These are phyloP conservation scores for Dermatophagoides farinae DNA, from an alignment of 1,140 invertebrate genomes.

Conservation along the genomic window DNA sequence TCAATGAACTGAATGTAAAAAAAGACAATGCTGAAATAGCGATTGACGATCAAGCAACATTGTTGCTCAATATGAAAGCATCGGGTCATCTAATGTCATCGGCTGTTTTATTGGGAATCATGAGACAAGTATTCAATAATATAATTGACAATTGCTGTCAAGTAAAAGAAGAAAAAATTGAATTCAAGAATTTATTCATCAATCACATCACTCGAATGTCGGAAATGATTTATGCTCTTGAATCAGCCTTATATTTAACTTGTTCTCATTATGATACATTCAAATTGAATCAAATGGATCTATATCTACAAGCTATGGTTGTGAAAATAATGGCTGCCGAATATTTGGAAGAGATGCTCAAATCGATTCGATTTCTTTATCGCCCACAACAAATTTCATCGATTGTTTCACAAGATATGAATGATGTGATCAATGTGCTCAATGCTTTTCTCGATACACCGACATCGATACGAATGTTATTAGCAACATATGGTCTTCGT, in stretches of 20 bases:
- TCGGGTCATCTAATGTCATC: conserved; percentile 6
- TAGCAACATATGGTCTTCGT: conserved; percentile 1
- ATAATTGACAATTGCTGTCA: conserved; percentile 2
- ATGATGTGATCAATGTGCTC: conserved; percentile 13
- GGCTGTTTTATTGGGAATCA: conserved; percentile 8
- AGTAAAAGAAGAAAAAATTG: background rate
- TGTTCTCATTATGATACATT: conserved; percentile 43
- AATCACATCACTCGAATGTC: conserved; percentile 26
- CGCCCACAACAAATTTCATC: background rate
- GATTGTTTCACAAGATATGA: background rate
- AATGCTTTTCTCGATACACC: conserved; percentile 12
- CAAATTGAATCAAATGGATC: conserved; percentile 38
- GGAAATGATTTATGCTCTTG: conserved; percentile 42
- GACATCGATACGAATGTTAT: conserved; percentile 1
- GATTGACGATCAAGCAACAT: background rate
- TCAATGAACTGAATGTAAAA: background rate
- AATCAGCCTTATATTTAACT: conserved; percentile 52
- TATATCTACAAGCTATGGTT: conserved; percentile 27
- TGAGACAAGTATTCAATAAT: conserved; percentile 7
- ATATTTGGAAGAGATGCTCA: background rate
- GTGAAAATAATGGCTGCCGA: conserved; percentile 22
- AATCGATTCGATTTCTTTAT: background rate
- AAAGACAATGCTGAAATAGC: background rate
- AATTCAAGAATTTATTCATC: background rate
- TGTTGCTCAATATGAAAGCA: conserved; percentile 10